phyloP scores from a whole-genome alignment of 2,888 invertebrate species.

The Sicus ferrugineus region DNA sequence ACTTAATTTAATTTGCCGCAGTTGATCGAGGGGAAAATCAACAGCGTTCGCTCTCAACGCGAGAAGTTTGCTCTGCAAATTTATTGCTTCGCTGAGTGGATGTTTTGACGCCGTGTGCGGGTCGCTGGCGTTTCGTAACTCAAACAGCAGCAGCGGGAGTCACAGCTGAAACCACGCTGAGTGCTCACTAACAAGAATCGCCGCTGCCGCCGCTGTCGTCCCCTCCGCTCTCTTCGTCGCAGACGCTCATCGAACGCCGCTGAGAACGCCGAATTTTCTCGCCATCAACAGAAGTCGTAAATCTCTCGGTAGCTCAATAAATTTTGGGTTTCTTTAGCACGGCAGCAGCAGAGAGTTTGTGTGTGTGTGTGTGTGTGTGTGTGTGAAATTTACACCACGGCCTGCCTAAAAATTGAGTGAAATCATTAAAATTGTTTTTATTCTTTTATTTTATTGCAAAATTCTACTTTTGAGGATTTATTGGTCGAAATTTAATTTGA shows the following conservation, averaged over 20 bases:
- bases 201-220: background rate
- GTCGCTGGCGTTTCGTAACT: background rate
- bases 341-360: background rate
- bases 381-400: too few relatives aligned
- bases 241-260: background rate
- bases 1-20: background rate
- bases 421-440: too few relatives aligned
- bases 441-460: too few relatives aligned
- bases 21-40: background rate
- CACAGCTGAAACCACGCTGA: background rate
- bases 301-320: background rate
- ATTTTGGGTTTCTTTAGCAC: background rate
- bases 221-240: background rate
- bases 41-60: too few relatives aligned
- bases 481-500: too few relatives aligned
- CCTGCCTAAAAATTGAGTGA: too few relatives aligned
- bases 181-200: background rate
- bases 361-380: too few relatives aligned
- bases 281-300: background rate
- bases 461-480: too few relatives aligned
- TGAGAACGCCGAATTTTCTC: background rate
- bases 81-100: background rate
- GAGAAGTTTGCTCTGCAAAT: background rate
- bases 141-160: background rate
- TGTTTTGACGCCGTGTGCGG: background rate